phyloP scores from a whole-genome alignment of 1,140 invertebrate species.

The Choristoneura fumiferana region DNA sequence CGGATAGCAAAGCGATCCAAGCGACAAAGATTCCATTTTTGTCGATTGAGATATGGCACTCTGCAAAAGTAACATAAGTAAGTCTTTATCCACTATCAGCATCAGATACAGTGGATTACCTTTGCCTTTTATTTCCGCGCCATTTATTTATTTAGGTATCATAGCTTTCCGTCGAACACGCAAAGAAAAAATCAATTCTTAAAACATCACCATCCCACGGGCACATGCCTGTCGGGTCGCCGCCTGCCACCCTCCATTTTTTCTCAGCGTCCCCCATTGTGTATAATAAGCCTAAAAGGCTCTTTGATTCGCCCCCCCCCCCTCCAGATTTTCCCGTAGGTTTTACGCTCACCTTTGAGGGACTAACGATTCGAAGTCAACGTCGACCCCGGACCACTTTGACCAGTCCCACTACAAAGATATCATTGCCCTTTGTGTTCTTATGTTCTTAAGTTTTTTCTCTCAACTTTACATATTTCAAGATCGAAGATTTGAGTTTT shows the following conservation, averaged over 20 bases:
- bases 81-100: too few relatives aligned
- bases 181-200: too few relatives aligned
- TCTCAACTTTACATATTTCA: conserved; percentile 20
- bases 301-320: conserved; percentile 47
- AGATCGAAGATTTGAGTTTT: conserved; percentile 11
- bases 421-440: conserved; percentile 37
- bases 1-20: too few relatives aligned
- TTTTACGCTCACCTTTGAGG: conserved; percentile 49
- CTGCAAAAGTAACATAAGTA: too few relatives aligned
- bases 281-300: conserved; percentile 60
- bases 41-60: too few relatives aligned
- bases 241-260: conserved; percentile 27
- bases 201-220: too few relatives aligned
- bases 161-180: too few relatives aligned
- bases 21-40: too few relatives aligned
- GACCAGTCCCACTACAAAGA: conserved; percentile 33
- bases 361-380: conserved; percentile 38
- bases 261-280: conserved; percentile 31
- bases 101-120: too few relatives aligned
- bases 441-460: conserved; percentile 20
- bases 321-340: conserved; percentile 40
- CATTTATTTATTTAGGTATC: too few relatives aligned
- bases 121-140: too few relatives aligned
- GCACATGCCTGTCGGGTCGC: neutral
- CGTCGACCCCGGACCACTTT: conserved; percentile 31